A percentile compares a stretch with the other conserved stretches of the same genome.
phyloP scores from a whole-genome alignment of 2,113 vertebrate genomes.

The Perca fluviatilis region DNA sequence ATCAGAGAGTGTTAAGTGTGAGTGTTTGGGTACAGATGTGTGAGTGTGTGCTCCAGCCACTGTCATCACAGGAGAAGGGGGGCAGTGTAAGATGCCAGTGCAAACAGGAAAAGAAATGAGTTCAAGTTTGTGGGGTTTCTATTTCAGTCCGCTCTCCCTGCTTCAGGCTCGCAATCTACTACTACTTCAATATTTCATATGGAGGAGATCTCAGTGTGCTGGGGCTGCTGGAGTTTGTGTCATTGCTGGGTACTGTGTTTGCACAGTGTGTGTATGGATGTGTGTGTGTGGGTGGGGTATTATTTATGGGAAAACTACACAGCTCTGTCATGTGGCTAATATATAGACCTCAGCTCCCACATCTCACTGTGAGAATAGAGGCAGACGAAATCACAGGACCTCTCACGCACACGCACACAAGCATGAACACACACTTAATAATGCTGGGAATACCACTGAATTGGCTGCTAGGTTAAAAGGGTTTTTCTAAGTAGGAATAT shows the following conservation, averaged over 20 bases:
- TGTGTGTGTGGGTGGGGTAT: conserved; percentile 47
- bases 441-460: conserved; percentile 40
- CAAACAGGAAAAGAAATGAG: conserved; percentile 60
- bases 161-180: conserved; percentile 66
- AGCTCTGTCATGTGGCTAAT: conserved; percentile 69
- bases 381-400: conserved; percentile 33
- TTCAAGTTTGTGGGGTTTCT: conserved; percentile 15
- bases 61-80: conserved; percentile 5
- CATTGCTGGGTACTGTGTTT: conserved; percentile 47
- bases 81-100: conserved; percentile 11
- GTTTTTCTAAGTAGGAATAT: conserved; percentile 26
- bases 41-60: not conserved
- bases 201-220: conserved; percentile 51
- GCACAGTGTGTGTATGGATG: conserved; percentile 40
- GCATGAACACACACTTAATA: conserved; percentile 39
- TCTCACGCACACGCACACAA: conserved; percentile 38
- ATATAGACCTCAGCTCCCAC: conserved; percentile 57
- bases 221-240: conserved; percentile 38
- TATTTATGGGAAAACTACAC: conserved; percentile 79
- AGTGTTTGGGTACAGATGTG: conserved; percentile 5
- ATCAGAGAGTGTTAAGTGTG: conserved; percentile 30
- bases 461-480: conserved; percentile 24
- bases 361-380: conserved; percentile 41
- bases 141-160: conserved; percentile 29
- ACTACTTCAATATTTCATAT: conserved; percentile 83